Conservation (phyloP, 1,140 invertebrate genomes). For the Drosophila mayri region DNA sequence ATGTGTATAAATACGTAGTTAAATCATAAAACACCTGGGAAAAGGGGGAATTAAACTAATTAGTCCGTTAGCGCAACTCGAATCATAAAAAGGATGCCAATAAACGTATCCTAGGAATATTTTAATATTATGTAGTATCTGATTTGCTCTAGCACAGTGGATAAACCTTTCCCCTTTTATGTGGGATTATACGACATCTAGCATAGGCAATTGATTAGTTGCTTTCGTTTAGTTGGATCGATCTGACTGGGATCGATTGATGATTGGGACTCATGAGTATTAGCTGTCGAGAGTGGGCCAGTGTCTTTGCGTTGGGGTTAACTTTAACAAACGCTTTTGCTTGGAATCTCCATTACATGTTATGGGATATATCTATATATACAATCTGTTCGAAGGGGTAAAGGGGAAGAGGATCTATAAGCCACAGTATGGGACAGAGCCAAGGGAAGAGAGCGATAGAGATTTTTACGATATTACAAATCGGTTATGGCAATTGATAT, state of each 20-base stretch:
- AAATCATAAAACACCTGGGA: conserved; percentile 64
- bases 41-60: conserved; percentile 46
- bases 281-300: conserved; percentile 12
- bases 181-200: conserved; percentile 69
- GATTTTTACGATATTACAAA: conserved; percentile 10
- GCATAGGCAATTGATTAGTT: conserved; percentile 79
- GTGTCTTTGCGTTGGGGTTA: conserved; percentile 17
- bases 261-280: conserved; percentile 44
- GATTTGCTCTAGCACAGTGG: conserved; percentile 30
- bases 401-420: neutral
- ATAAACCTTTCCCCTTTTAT: conserved; percentile 18
- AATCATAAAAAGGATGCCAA: conserved; percentile 37
- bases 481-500: conserved; percentile 52
- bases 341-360: neutral
- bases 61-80: conserved; percentile 38
- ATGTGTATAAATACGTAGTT: conserved; percentile 49
- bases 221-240: conserved; percentile 73
- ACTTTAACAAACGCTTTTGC: conserved; percentile 67
- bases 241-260: conserved; percentile 22
- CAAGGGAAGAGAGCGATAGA: neutral
- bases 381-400: conserved; percentile 14
- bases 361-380: conserved; percentile 39
- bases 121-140: conserved; percentile 16
- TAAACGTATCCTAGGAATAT: conserved; percentile 47
- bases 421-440: conserved; percentile 14